phyloP scores from a whole-genome alignment of 2,797 vertebrate species.

The Acanthis flammea region DNA sequence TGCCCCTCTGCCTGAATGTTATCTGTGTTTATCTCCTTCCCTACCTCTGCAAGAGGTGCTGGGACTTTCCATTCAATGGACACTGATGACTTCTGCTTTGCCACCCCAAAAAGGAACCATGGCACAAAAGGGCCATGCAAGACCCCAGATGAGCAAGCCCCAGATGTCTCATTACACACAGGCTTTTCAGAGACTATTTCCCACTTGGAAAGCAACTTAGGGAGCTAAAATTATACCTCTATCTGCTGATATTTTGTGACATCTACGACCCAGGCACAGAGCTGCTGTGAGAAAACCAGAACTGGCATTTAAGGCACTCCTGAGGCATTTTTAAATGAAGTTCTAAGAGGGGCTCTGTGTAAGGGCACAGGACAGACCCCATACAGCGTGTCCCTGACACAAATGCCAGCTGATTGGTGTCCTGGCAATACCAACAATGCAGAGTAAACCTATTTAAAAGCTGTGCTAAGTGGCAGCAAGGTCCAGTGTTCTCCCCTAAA shows the following conservation, averaged over 20 bases:
- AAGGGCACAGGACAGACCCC: background rate
- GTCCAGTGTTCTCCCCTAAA: background rate
- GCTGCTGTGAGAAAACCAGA: background rate
- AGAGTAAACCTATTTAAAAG: background rate
- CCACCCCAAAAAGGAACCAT: background rate
- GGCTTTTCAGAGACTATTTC: constrained; percentile 15
- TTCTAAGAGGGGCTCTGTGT: background rate
- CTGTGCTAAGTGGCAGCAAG: background rate
- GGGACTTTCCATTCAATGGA: background rate
- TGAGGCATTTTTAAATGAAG: background rate
- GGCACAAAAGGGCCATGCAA: background rate
- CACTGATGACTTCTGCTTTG: background rate
- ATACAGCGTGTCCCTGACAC: background rate
- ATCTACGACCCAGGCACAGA: background rate
- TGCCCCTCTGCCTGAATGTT: background rate
- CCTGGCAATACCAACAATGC: background rate
- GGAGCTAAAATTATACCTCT: constrained; percentile 31
- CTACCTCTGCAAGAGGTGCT: background rate
- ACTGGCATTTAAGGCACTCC: background rate
- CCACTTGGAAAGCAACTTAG: background rate
- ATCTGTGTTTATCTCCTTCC: background rate
- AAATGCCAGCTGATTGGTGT: background rate
- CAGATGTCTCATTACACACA: constrained; percentile 2
- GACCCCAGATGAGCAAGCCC: constrained; percentile 26
- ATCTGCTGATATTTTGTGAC: background rate